Evolutionary conservation across 2,888 invertebrate genomes (phyloP), one percentile per base, ranked within the genome.

Genomic region (Sarcophaga subvicina): DNA sequence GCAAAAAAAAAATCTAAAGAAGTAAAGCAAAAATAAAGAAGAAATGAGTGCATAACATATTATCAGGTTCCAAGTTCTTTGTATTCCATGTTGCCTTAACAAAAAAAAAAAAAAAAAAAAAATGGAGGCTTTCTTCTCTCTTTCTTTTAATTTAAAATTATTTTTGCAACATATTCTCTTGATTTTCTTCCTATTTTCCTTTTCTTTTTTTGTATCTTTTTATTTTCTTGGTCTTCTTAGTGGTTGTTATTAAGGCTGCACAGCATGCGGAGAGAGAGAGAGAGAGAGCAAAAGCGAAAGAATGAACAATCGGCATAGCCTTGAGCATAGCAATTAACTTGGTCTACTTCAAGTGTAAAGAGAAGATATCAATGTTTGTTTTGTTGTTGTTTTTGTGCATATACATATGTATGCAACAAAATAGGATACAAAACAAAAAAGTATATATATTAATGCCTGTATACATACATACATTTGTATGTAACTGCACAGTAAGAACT

Each of bases 281-380:
- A 37, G 37, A 37, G 37, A 6, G 37, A 37, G 37, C 6, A 6
- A 22, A 27, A 75, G 27, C 3, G 62, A 69, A 77, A 14, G 17
- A 54, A 17, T 14, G 14, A 87, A 87, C 86, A 87, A 87, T 85
- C 72, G 66, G 62, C 87, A 90, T 90, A 91, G 92, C 92, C 91
- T 91, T 91, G 91, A 89, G 91, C 91, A 80, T 88, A 91, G 92
- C 91, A 91, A 91, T 91, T 91, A 91, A 91, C 91, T 91, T 91
- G 92, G 90, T 92, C 91, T 91, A 91, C 90, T 91, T 91, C 66
- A 87, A 76, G 71, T 70, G 47, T 66, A 84, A 66, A 80, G 64
- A 49, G 66, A 76, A 80, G 47, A 60, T 49, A 76, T 71, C 27
- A 71, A 76, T 80, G 66, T 80, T 80, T 84, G 64, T 64, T 84